Evolutionary conservation across 2,888 invertebrate species (phyloP), one percentile per base, ranked within the genome.

Genomic region (Pristionchus fissidentatus): DNA sequence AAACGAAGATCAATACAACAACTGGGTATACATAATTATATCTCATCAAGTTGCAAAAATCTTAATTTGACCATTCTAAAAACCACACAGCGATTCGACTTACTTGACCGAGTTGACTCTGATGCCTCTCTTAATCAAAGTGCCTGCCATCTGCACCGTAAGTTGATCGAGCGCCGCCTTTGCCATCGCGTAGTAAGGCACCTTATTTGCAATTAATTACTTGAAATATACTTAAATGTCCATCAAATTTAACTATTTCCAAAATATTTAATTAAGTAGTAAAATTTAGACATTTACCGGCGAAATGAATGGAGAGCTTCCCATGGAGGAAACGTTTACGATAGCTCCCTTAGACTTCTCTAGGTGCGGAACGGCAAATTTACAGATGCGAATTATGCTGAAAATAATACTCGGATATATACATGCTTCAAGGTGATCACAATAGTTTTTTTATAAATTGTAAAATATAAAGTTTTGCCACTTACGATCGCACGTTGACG

Each of bases 131-230:
- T 57, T 41, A 38, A 79, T 79, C 22, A 79, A 41, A 5, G 29
- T 26, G 3, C 38, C 57, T 0, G 79, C 79, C 79, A 79, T 79
- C 10, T 79, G 79, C 8, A 79, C 79, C 15, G 79, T 79, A 22
- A 79, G 29, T 38, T 79, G 79, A 43, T 79, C 79, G 29, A 79
- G 79, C 1, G 79, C 79, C 0, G 79, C 38, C 32, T 79, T 79
- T n/a, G 79, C 38, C 0, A 32, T 19, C 0, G 79, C n/a, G 41
- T 79, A 79, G 79, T 79, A 79, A 8, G 57, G 75, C 49, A 7
- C 41, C 75, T 41, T n/a, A n/a, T n/a, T n/a, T 70, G n/a, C 2
- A 70, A 38, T 62, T 3, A 35, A n/a, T n/a, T n/a, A n/a, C n/a
- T n/a, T 62, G 38, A 35, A 62, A 2, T 22, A 62, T 22, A 1